Evolutionary conservation across 92 coral and sea anemone genomes (phyloP), one percentile per base, ranked within the genome.

Genomic region (Actinernus sp.): DNA sequence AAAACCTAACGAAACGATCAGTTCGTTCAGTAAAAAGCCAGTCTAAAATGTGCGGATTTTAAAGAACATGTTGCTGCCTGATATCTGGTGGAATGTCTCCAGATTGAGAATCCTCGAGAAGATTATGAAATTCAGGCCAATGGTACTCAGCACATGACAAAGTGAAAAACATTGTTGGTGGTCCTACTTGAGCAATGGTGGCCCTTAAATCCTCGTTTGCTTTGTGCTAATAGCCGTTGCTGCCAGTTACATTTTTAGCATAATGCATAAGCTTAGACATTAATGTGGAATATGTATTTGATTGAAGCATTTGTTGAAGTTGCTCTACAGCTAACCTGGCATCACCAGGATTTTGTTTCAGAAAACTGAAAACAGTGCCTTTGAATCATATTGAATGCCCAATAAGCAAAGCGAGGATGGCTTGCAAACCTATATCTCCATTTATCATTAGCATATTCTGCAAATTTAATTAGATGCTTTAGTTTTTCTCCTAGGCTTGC

Each of bases 401-500:
- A 83, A 56, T 83, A 83, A 17, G 79, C 80, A 83, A 83, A 76
- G 40, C 90, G 49, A 12, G 80, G 85, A 53, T 83, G 85, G 39
- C 68, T 51, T 47, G 80, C 90, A 83, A 83, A 83, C 49, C 84
- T n/a, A n/a, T n/a, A n/a, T n/a, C n/a, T n/a, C n/a, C n/a, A n/a
- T n/a, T n/a, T n/a, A n/a, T n/a, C n/a, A 60, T 83, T 57, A 30
- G 50, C 2, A 67, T 68, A 47, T 55, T 83, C 88, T 30, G 63
- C 78, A 83, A 83, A 76, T 49, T 76, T 83, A 16, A 83, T 83
- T 2, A 76, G 55, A 38, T 83, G 80, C 21, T 61, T 83, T 39
- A 76, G 29, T 48, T 83, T 83, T 45, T 74, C 84, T 34, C 61
- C 90, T 36, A 84, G 38, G n/a, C n/a, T n/a, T n/a, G n/a, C n/a